These are phyloP conservation scores for Cantharis flavilabris DNA, from an alignment of 2,888 invertebrate species.

Conservation along the genomic window DNA sequence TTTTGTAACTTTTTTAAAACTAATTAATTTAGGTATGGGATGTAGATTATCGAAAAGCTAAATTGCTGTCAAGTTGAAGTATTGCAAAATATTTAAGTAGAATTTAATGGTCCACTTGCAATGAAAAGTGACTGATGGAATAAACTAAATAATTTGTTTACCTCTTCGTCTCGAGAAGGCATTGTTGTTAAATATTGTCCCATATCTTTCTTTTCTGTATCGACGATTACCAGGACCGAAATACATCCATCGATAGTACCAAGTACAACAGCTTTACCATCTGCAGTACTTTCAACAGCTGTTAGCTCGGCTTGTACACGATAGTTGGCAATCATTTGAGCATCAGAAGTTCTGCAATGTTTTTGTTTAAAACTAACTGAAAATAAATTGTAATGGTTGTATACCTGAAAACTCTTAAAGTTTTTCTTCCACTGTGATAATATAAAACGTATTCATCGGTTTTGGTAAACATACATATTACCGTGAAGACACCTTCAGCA, in stretches of 20 bases:
- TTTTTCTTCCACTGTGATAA: constrained; percentile 94
- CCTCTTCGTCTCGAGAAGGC: constrained; percentile 73
- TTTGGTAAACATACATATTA: constrained; percentile 91
- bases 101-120: background rate
- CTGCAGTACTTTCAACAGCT: constrained; percentile 82
- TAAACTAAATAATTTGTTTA: constrained; percentile 41
- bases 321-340: constrained; percentile 91
- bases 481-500: constrained; percentile 96
- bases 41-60: too few species aligned
- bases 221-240: constrained; percentile 80
- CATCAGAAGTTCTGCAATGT: constrained; percentile 75
- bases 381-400: constrained; percentile 8
- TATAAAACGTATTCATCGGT: constrained; percentile 95
- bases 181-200: constrained; percentile 66
- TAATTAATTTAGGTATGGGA: background rate
- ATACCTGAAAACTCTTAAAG: constrained; percentile 87
- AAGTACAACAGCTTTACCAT: constrained; percentile 81
- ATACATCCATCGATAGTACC: constrained; percentile 94
- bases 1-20: background rate
- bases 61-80: background rate
- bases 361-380: background rate
- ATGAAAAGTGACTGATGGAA: background rate
- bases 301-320: constrained; percentile 88
- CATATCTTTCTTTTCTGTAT: constrained; percentile 69
- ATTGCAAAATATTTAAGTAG: background rate